phyloP scores from a whole-genome alignment of 2,888 invertebrate genomes.

The Dioctria linearis region DNA sequence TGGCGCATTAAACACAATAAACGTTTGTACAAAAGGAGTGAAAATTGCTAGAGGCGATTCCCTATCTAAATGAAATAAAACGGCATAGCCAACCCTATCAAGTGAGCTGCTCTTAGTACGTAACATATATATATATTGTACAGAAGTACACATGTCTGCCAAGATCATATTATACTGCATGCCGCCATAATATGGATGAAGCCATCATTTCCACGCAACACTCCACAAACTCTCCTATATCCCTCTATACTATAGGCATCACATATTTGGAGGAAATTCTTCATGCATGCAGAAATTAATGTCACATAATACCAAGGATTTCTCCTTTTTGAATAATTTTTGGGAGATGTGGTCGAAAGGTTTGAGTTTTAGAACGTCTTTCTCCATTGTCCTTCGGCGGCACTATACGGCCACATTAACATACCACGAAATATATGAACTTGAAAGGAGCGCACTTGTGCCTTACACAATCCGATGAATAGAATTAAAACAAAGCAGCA shows the following conservation, averaged over 20 bases:
- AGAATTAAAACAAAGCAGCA: conserved; percentile 46
- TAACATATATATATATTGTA: too few relatives aligned
- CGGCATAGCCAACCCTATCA: conserved; percentile 12
- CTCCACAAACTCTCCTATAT: conserved; percentile 4
- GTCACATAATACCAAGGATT: conserved; percentile 50
- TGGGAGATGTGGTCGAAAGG: conserved; percentile 43
- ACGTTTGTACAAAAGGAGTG: conserved; percentile 53
- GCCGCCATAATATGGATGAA: not conserved
- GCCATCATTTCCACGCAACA: conserved; percentile 25
- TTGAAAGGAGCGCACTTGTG: conserved; percentile 24
- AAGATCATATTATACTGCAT: too few relatives aligned
- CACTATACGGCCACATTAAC: conserved; percentile 32
- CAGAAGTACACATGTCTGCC: too few relatives aligned
- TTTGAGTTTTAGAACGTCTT: not conserved
- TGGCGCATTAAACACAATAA: conserved; percentile 54
- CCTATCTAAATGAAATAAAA: conserved; percentile 54
- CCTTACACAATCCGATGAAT: conserved; percentile 42
- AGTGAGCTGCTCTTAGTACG: not conserved
- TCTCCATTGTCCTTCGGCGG: conserved; percentile 5
- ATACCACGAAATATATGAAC: conserved; percentile 51
- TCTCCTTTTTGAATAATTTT: conserved; percentile 52
- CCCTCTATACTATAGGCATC: not conserved
- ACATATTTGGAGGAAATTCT: conserved; percentile 49
- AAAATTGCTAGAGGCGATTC: conserved; percentile 53
- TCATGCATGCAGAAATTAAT: conserved; percentile 54